Conservation (phyloP, 2,113 vertebrate genomes). For the Poeciliopsis occidentalis region DNA sequence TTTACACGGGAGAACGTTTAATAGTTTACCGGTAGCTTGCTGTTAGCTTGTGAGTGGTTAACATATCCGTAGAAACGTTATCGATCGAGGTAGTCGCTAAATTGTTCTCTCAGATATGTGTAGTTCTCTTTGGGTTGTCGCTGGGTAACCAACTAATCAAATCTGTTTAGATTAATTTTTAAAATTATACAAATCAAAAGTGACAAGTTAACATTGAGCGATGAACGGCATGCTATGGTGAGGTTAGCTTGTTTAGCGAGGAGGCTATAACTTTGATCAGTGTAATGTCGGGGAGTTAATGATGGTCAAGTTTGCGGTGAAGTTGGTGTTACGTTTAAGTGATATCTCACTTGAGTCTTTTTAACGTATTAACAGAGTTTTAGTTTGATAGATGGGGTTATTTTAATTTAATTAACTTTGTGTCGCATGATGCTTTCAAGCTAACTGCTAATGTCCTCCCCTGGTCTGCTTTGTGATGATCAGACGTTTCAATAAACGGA, state of each 20-base stretch:
- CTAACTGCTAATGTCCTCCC: conserved; percentile 26
- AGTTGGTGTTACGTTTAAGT: neutral
- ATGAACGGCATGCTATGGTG: conserved; percentile 44
- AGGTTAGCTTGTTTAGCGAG: conserved; percentile 51
- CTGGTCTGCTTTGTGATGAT: conserved; percentile 49
- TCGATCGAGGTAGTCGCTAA: conserved; percentile 1
- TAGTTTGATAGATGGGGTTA: neutral
- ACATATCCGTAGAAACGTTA: conserved; percentile 52
- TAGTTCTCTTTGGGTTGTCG: conserved; percentile 6
- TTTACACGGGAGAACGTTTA: conserved; percentile 29
- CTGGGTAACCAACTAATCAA: neutral
- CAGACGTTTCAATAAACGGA: conserved; percentile 20
- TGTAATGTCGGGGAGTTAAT: conserved; percentile 24
- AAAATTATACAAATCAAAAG: neutral
- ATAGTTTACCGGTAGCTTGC: conserved; percentile 55
- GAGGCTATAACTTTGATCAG: conserved; percentile 59
- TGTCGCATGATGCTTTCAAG: conserved; percentile 51
- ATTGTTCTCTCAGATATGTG: neutral
- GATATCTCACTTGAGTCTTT: neutral
- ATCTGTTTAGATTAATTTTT: neutral
- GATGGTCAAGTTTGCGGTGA: neutral
- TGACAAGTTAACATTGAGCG: conserved; percentile 32
- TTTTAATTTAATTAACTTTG: conserved; percentile 46
- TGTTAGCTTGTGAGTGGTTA: conserved; percentile 57
- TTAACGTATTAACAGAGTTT: neutral